Base-by-base conservation (phyloP, 1,140 invertebrate species). In the Magallana gigas region DNA sequence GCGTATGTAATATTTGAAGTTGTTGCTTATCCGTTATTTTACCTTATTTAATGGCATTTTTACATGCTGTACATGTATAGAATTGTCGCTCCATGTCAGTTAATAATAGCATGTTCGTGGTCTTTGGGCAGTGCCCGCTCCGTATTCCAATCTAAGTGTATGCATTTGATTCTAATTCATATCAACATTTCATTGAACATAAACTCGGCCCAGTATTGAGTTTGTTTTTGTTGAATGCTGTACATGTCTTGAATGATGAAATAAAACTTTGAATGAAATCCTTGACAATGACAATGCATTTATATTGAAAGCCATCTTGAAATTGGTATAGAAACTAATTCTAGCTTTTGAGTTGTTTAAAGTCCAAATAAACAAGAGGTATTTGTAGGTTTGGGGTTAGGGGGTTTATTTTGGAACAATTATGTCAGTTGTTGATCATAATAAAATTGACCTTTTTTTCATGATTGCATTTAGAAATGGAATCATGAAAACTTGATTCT, bases 41-140 rank as follows among this genome's bases (percentile, higher is more conserved):
- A 76, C 68, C 68, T 76, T 76, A 76, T 76, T 76, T 76, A 76
- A 76, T 76, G 68, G 68, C 68, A 76, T 76, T 29, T 76, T 12
- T 29, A 76, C 68, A 29, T 12, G 23, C 68, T 9, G 68, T 76
- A 76, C 36, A 76, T 9, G 68, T 76, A 76, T 76, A 76, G 18
- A 76, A 12, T 76, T 29, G 68, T 12, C 18, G 68, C 18, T 76
- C 68, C 68, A 76, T 76, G 68, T 76, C 23, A 23, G 68, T 76
- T 36, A 76, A 36, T 36, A 76, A 36, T 29, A 76, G 68, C 68
- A 76, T 76, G 68, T 76, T 76, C 68, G 68, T 76, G 68, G 68
- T 76, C 68, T 29, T 76, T 76, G 68, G 8, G 68, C 68, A 76
- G 29, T 76, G 68, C 68, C 68, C 68, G 36, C 23, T 12, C 68